These are phyloP conservation scores for Spinus olivaceus DNA, from an alignment of 2,797 vertebrate genomes.

Conservation along the genomic window DNA sequence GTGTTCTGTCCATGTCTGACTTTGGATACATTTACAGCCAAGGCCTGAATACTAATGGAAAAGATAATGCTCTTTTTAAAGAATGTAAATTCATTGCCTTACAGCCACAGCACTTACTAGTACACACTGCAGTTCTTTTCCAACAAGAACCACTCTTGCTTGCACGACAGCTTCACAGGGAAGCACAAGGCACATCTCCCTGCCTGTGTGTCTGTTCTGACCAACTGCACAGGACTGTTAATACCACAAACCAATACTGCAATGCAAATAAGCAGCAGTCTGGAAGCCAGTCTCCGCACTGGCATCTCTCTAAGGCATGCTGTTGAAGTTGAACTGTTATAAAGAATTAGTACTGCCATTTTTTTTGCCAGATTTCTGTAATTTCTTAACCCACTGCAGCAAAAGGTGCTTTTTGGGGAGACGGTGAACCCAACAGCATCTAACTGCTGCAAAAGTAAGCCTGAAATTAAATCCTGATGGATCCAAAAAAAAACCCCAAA, in stretches of 20 bases:
- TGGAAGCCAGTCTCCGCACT: not conserved
- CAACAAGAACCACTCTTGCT: not conserved
- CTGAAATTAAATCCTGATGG: not conserved
- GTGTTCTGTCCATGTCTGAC: not conserved
- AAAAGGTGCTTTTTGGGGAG: not conserved
- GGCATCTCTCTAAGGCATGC: not conserved
- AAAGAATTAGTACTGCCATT: not conserved
- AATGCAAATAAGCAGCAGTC: not conserved
- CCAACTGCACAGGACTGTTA: not conserved
- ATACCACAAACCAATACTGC: not conserved
- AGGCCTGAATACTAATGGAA: not conserved
- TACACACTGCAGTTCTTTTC: not conserved
- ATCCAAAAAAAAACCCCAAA: not conserved
- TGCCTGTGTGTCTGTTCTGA: not conserved
- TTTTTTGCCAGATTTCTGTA: not conserved
- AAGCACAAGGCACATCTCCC: not conserved
- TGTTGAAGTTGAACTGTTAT: not conserved
- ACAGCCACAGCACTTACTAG: not conserved
- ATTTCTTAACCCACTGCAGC: not conserved
- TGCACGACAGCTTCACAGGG: not conserved
- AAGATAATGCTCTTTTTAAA: not conserved
- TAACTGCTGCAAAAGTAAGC: not conserved
- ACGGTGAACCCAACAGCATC: fast-evolving
- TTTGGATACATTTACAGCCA: not conserved
- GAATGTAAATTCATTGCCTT: not conserved